Conservation (phyloP, 30 jellyfish, hydroid and myxozoan species). For the Sanderia malayensis region DNA sequence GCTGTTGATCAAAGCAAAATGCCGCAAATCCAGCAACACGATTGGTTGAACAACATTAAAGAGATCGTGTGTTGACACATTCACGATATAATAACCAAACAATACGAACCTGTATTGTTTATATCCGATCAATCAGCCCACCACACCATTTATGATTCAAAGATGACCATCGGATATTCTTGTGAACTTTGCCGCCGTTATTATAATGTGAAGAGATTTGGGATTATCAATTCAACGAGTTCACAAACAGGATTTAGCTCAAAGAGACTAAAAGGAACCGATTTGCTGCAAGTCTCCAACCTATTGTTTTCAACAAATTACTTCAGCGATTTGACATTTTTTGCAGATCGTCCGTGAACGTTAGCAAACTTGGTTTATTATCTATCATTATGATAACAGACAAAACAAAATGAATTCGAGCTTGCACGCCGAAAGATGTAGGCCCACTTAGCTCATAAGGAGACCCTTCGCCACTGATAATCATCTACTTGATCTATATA, state of each 20-base stretch:
- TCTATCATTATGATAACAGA: neutral
- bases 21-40: constrained; percentile 81
- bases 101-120: constrained; percentile 78
- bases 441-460: too few relatives aligned
- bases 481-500: too few relatives aligned
- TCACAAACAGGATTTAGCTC: constrained; percentile 67
- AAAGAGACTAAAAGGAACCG: constrained; percentile 74
- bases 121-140: constrained; percentile 84
- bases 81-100: constrained; percentile 82
- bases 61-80: constrained; percentile 95
- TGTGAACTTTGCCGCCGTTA: constrained; percentile 84
- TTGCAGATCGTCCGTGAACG: neutral
- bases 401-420: neutral
- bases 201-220: constrained; percentile 80
- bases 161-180: constrained; percentile 78
- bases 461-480: too few relatives aligned
- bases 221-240: constrained; percentile 72
- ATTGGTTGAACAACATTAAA: constrained; percentile 69
- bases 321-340: neutral
- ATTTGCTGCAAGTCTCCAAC: constrained; percentile 72
- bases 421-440: too few relatives aligned
- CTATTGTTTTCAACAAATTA: constrained; percentile 29
- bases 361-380: neutral
- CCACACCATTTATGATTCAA: constrained; percentile 78
- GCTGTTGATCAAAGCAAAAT: constrained; percentile 83